Evolutionary conservation across 2,888 invertebrate species (phyloP), one percentile per base, ranked within the genome.

Genomic region (Calliphora vomitoria): DNA sequence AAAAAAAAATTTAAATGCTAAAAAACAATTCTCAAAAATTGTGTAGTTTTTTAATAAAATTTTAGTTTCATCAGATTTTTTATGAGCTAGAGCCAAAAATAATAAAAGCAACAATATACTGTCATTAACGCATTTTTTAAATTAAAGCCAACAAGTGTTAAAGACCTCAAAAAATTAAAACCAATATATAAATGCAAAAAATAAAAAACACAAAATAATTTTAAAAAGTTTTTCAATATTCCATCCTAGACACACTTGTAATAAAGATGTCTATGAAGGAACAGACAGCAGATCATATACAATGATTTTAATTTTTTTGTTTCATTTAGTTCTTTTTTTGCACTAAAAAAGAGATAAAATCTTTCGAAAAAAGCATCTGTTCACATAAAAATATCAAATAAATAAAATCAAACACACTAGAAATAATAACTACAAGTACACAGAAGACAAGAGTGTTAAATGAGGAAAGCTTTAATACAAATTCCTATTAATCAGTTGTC

Each of bases 91-190:
- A 64, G 44, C 31, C 41, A 75, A 64, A 55, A 47, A 1, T 47
- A 18, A 6, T 72, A 5, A 53, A 60, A 50, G 25, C 50, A 41
- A 78, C 10, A 68, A 44, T 47, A 20, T 64, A 38, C 50, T 55
- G 55, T 47, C 31, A 53, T 69, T 72, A 68, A 79, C 41, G 62
- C 55, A 69, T 53, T 69, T 82, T 53, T 41, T 60, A 72, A 86
- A 76, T 50, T 78, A 53, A 62, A 75, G 47, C 69, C n/a, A 80
- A 66, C 71, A 78, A 84, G 82, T 82, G 78, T 85, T 82, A 85
- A 87, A 69, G 79, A 85, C 69, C 74, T 74, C 62, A 50, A 87
- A 80, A 72, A 55, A 68, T 76, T 66, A 25, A 76, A 68, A 62
- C 60, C 38, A 20, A 60, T 47, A 15, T 13, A 60, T n/a, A 41